These are phyloP conservation scores for Phrynocephalus vlangalii DNA, from an alignment of 2,797 vertebrate species.

Conservation along the genomic window DNA sequence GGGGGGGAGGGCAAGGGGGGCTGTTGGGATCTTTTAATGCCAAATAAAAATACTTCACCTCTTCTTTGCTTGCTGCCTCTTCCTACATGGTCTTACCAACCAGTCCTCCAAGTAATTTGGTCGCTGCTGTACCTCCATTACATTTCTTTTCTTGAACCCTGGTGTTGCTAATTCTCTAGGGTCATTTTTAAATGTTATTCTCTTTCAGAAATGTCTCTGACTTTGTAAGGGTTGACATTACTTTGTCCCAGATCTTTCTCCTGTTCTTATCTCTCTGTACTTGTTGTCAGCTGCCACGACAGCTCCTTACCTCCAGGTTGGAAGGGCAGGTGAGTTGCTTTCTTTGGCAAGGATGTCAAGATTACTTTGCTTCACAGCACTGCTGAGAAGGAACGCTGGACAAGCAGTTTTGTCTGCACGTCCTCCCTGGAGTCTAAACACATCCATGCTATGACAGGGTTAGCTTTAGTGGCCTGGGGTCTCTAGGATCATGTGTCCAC, in stretches of 20 bases:
- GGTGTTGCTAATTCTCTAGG: slow-evolving; percentile 7
- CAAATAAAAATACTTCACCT: not conserved
- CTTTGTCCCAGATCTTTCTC: slow-evolving; percentile 65
- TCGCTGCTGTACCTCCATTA: not conserved
- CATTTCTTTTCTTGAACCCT: not conserved
- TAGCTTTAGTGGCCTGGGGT: slow-evolving; percentile 25
- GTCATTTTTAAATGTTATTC: slow-evolving; percentile 46
- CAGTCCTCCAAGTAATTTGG: not conserved
- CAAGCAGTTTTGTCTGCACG: slow-evolving; percentile 40
- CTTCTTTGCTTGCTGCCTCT: not conserved
- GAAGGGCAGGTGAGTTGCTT: slow-evolving; percentile 57
- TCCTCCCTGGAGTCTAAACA: slow-evolving; percentile 48
- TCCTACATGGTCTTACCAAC: not conserved
- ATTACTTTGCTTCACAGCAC: slow-evolving; percentile 31
- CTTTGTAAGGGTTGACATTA: slow-evolving; percentile 61
- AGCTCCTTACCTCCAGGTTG: slow-evolving; percentile 36
- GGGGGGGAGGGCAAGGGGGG: no score
- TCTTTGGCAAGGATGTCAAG: slow-evolving; percentile 47
- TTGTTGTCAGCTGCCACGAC: slow-evolving; percentile 50
- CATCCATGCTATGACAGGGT: slow-evolving; percentile 22
- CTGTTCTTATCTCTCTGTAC: slow-evolving; percentile 41
- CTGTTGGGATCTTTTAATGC: not conserved
- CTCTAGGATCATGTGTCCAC: slow-evolving; percentile 49
- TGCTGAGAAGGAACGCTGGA: slow-evolving; percentile 40
- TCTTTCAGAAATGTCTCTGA: slow-evolving; percentile 37